Percentiles rank a stretch among this genome's conserved stretches.
phyloP scores from a whole-genome alignment of 2,113 vertebrate species.

The Aythya baeri region DNA sequence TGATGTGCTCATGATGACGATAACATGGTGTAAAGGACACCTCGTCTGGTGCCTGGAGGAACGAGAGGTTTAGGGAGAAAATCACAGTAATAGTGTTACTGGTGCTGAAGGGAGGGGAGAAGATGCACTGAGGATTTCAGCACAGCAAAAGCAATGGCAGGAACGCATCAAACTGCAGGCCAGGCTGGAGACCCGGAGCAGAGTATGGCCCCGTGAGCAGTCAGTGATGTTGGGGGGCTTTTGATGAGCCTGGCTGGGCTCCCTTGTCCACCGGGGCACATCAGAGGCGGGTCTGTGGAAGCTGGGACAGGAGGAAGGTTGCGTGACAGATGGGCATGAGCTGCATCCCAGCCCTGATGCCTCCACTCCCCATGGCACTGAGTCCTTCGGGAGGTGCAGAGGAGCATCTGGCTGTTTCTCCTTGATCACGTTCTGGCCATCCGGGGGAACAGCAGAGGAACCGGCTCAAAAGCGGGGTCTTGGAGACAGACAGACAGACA shows the following conservation, averaged over 20 bases:
- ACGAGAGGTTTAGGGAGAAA: neutral
- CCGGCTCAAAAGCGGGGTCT: rapidly evolving
- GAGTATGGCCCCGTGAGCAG: rapidly evolving
- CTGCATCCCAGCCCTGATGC: rapidly evolving
- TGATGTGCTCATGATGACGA: neutral
- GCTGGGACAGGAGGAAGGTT: rapidly evolving
- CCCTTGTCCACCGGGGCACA: neutral
- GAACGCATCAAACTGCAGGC: neutral
- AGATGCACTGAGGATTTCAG: neutral
- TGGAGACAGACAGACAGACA: neutral
- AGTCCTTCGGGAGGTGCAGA: neutral
- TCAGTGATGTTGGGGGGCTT: rapidly evolving
- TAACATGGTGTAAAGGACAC: neutral
- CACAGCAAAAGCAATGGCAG: neutral
- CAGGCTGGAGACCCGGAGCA: neutral
- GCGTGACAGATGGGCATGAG: neutral
- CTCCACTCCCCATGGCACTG: rapidly evolving
- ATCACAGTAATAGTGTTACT: neutral
- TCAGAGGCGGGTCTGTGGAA: neutral
- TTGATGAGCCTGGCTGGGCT: neutral
- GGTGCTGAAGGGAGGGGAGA: neutral
- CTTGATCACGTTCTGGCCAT: rapidly evolving
- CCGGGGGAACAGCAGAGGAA: neutral
- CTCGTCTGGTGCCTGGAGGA: neutral
- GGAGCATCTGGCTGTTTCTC: neutral